Percentiles rank a stretch among this genome's conserved stretches.
Evolutionary conservation across 2,888 invertebrate genomes (phyloP).

Genomic region (Dryococelus australis): DNA sequence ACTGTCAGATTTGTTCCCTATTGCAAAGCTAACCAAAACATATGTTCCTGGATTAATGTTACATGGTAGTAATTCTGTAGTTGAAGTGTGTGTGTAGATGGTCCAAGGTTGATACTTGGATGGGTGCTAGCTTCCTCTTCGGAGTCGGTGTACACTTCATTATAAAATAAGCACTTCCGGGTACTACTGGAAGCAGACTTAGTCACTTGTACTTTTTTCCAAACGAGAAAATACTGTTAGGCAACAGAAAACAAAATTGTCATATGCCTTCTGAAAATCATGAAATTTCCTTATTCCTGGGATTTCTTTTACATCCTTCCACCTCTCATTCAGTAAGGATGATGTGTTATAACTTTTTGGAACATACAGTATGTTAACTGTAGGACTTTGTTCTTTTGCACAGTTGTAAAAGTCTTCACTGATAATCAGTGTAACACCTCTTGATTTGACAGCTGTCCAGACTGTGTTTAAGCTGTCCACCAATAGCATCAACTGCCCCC

Average conservation of each 20-base stretch:
- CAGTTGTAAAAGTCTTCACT: conserved; percentile 3
- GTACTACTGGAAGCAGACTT: neutral
- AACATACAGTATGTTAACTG: neutral
- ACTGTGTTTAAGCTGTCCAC: neutral
- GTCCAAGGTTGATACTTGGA: neutral
- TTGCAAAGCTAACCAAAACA: neutral
- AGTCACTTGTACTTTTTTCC: neutral
- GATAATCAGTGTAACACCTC: neutral
- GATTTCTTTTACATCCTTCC: neutral
- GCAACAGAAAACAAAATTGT: neutral
- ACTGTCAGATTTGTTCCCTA: neutral
- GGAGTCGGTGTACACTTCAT: neutral
- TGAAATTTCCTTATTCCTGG: neutral
- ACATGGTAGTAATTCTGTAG: neutral
- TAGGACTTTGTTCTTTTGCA: neutral
- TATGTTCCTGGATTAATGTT: neutral
- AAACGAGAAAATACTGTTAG: neutral
- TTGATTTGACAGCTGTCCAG: neutral
- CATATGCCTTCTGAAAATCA: neutral
- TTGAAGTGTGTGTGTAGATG: neutral
- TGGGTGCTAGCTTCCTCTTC: neutral
- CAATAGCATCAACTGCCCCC: neutral
- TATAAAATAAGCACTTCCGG: no score
- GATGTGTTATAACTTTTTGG: neutral
- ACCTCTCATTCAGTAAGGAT: no score